Base-by-base conservation (phyloP, 2,113 vertebrate species). In the Ochotona curzoniae region DNA sequence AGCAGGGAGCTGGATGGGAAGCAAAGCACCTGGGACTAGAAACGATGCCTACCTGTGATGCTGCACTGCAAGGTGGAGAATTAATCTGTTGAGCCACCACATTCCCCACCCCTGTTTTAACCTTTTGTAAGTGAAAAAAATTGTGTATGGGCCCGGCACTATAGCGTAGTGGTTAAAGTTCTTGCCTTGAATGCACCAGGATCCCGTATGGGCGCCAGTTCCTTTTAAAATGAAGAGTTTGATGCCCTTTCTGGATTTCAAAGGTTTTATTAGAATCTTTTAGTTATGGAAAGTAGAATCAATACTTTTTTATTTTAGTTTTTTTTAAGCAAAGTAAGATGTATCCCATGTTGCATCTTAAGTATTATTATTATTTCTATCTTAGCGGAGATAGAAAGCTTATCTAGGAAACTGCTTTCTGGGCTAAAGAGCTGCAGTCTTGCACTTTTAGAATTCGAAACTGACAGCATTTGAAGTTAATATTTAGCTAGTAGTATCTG, bases 271-370 rank as follows among this genome's bases (percentile, higher is more conserved):
- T 15, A 67, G 51, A 85, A 35, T 89, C 2, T 84, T 78, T 86
- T 82, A 89, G 32, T 79, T 44, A 60, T 79, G 32, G 83, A 75
- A 94, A 75, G 21, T 73, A 70, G 70, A 63, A 70, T 54, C 30
- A 20, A 17, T 32, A 20, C 74, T 63, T 30, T 23, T 71, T 89
- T 83, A 44, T 44, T 44, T 44, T 44, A 44, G 38, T 44, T 57
- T 57, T 57, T 57, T 57, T 57, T 57, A 2, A 57, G 74, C 35
- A n/a, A 93, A 83, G 51, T 57, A 82, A 70, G 26, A 51, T 51
- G 75, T 60, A 47, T 64, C 54, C 51, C 57, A 35, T 3, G 44
- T 28, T 83, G 60, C 23, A 79, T 92, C 38, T 87, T 80, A 87
- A 57, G 47, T 60, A 83, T 35, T 81, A 90, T n/a, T n/a, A 67